Percentiles rank a stretch among this genome's conserved stretches.
Evolutionary conservation across 2,113 vertebrate species (phyloP).

Genomic region (Percina caprodes): DNA sequence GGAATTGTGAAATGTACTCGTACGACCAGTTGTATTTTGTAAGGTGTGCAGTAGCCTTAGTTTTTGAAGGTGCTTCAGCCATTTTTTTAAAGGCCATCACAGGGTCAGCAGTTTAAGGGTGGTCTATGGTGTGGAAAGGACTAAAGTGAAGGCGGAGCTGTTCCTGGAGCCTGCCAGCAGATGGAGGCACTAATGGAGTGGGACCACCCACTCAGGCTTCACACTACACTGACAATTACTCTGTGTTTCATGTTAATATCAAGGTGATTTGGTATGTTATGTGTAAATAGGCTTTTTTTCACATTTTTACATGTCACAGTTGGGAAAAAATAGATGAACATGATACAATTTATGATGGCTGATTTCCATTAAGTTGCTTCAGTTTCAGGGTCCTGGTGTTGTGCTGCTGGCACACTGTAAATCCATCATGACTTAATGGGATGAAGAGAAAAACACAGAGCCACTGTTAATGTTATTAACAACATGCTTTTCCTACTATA

Average conservation of each 20-base stretch:
- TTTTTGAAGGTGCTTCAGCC: slow-evolving; percentile 33
- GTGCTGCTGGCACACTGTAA: neutral
- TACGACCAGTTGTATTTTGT: slow-evolving; percentile 64
- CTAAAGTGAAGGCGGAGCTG: slow-evolving; percentile 30
- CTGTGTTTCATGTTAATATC: neutral
- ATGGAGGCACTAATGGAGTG: slow-evolving; percentile 50
- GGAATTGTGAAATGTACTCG: slow-evolving; percentile 12
- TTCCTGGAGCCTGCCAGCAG: slow-evolving; percentile 30
- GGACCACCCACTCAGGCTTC: slow-evolving; percentile 54
- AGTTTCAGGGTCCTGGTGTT: neutral
- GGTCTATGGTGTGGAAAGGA: slow-evolving; percentile 57
- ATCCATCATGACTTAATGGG: neutral
- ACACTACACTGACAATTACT: slow-evolving; percentile 17
- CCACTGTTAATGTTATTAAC: neutral
- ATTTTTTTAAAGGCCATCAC: slow-evolving; percentile 66
- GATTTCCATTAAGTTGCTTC: neutral
- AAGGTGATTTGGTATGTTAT: neutral
- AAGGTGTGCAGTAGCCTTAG: slow-evolving; percentile 50
- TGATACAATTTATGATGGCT: neutral
- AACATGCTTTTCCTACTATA: neutral
- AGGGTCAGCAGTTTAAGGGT: slow-evolving; percentile 73
- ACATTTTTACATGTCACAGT: neutral
- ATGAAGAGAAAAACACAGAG: neutral
- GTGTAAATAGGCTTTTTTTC: neutral
- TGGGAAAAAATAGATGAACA: neutral